Percentiles rank a stretch among this genome's conserved stretches.
phyloP scores from a whole-genome alignment of 1,140 invertebrate genomes.

The Pseudobourletiella spinata region DNA sequence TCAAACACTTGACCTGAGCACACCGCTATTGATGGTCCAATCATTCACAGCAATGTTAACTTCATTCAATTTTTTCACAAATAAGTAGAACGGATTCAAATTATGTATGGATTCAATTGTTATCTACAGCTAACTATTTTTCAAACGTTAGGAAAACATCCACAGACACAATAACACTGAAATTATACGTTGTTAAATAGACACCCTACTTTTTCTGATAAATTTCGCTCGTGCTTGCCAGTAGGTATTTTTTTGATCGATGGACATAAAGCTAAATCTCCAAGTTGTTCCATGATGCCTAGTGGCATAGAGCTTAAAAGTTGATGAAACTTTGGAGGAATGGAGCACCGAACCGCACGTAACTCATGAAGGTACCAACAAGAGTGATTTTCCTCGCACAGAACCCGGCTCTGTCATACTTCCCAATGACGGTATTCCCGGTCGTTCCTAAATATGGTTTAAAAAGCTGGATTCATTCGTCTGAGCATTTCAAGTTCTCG shows the following conservation, averaged over 20 bases:
- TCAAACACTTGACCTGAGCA: too few relatives aligned
- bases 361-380: not conserved
- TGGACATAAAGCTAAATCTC: not conserved
- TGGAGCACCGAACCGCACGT: not conserved
- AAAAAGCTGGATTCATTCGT: not conserved
- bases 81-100: too few relatives aligned
- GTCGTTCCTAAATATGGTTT: constrained; percentile 24
- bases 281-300: not conserved
- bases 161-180: not conserved
- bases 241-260: not conserved
- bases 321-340: not conserved
- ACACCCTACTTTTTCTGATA: not conserved
- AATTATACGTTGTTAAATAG: not conserved
- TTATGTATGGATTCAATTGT: too few relatives aligned
- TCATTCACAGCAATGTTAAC: too few relatives aligned
- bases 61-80: too few relatives aligned
- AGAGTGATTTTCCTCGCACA: constrained; percentile 23
- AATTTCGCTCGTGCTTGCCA: not conserved
- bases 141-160: too few relatives aligned
- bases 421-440: constrained; percentile 29
- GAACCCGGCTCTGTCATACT: constrained; percentile 22
- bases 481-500: too few relatives aligned
- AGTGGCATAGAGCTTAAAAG: too few relatives aligned
- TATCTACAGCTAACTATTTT: too few relatives aligned
- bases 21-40: too few relatives aligned